Evolutionary conservation across 2,113 vertebrate species (phyloP).

Genomic region (Collichthys lucidus): DNA sequence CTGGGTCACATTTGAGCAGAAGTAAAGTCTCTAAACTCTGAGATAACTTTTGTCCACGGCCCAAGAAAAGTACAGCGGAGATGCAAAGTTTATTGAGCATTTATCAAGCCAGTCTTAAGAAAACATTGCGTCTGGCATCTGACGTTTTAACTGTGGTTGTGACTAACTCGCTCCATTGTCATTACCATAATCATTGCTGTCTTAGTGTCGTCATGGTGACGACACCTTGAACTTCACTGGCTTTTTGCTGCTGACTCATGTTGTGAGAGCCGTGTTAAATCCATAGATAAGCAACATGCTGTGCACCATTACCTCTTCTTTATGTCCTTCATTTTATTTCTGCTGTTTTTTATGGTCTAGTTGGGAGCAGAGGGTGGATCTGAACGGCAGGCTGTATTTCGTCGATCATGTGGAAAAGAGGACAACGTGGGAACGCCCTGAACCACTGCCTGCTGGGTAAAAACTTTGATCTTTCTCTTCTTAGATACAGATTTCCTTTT

Average conservation of each 20-base stretch:
- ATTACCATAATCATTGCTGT: background rate
- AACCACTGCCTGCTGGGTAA: slow-evolving; percentile 95
- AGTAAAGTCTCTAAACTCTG: background rate
- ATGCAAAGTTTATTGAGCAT: background rate
- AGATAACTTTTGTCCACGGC: background rate
- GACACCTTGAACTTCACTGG: background rate
- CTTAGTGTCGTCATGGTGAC: slow-evolving; percentile 3
- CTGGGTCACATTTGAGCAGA: background rate
- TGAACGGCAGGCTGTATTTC: slow-evolving; percentile 92
- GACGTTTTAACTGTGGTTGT: background rate
- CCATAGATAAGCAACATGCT: background rate
- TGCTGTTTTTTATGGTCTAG: slow-evolving; percentile 80
- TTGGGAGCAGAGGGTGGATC: slow-evolving; percentile 98
- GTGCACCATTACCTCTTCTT: background rate
- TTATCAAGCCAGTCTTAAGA: background rate
- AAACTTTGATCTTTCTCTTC: slow-evolving; percentile 21
- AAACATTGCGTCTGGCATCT: background rate
- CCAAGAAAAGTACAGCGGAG: background rate
- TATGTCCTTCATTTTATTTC: slow-evolving; percentile 2
- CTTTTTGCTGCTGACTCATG: slow-evolving; percentile 34
- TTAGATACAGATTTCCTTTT: background rate
- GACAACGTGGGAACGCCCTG: slow-evolving; percentile 98
- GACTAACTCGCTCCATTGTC: background rate
- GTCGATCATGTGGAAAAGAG: slow-evolving; percentile 98
- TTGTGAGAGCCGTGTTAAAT: slow-evolving; percentile 9